A percentile compares a stretch with the other conserved stretches of the same genome.
phyloP scores from a whole-genome alignment of 2,888 invertebrate species.

The Scrobipalpa atriplicella region DNA sequence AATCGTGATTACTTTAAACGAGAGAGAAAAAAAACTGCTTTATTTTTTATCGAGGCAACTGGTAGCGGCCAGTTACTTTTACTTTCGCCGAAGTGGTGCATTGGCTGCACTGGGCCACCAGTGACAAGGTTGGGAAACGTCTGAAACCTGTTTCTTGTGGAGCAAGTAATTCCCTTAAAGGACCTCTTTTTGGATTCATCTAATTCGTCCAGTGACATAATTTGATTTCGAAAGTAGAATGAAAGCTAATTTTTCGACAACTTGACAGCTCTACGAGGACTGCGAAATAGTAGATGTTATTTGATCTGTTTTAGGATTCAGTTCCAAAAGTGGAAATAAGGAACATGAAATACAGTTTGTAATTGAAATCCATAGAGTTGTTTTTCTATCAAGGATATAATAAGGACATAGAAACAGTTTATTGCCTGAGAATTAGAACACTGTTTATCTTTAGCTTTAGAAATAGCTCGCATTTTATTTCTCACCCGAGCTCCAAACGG shows the following conservation, averaged over 20 bases:
- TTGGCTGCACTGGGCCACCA: conserved; percentile 67
- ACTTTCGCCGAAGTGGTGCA: conserved; percentile 77
- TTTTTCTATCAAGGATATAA: neutral
- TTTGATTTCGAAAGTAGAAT: too few species aligned
- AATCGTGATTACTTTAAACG: conserved; percentile 31
- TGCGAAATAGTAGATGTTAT: too few species aligned
- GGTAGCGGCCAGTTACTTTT: conserved; percentile 57
- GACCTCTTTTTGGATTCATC: conserved; percentile 12
- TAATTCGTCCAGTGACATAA: too few species aligned
- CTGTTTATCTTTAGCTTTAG: neutral
- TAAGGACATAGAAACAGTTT: neutral
- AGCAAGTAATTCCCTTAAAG: neutral
- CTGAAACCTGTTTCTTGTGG: conserved; percentile 48
- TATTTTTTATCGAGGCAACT: conserved; percentile 35
- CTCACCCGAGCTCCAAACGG: neutral
- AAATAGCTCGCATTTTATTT: neutral
- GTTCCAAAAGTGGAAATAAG: too few species aligned
- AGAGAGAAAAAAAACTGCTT: conserved; percentile 16
- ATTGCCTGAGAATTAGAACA: neutral
- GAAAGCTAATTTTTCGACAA: too few species aligned
- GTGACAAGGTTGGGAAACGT: conserved; percentile 79
- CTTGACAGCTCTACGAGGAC: too few species aligned
- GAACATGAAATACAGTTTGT: neutral
- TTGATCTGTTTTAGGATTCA: too few species aligned
- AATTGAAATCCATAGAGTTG: neutral